Percentiles rank a stretch among this genome's conserved stretches.
Conservation (phyloP, 37 sponge, comb jelly and placozoan species). For the Spongilla lacustris region DNA sequence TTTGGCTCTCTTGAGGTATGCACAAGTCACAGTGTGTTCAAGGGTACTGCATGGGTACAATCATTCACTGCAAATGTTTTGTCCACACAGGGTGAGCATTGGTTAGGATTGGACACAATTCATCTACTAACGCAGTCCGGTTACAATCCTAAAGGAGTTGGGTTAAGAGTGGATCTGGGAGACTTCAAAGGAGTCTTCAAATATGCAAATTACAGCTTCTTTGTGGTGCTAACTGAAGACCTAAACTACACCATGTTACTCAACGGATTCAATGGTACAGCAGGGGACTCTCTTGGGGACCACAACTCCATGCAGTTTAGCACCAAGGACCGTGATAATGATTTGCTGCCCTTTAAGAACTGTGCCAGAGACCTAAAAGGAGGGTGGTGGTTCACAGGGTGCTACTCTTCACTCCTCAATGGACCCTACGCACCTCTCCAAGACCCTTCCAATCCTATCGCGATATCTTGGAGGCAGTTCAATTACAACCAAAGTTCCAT, state of each 20-base stretch:
- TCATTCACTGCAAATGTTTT: not conserved
- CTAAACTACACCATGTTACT: not conserved
- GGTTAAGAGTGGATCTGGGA: not conserved
- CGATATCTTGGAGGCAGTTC: not conserved
- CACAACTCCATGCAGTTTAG: not conserved
- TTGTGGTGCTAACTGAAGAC: not conserved
- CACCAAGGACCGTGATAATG: not conserved
- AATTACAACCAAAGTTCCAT: not conserved
- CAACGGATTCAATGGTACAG: not conserved
- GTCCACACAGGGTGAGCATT: not conserved
- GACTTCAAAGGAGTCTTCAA: not conserved
- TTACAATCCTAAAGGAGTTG: not conserved
- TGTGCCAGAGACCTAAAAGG: not conserved
- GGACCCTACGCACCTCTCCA: not conserved
- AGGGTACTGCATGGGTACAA: too few species aligned
- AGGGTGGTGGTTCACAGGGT: not conserved
- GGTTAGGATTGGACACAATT: not conserved
- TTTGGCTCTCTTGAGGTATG: not conserved
- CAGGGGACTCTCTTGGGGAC: not conserved
- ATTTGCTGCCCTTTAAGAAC: not conserved
- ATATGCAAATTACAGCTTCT: not conserved
- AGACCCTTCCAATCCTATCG: not conserved
- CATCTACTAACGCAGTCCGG: not conserved
- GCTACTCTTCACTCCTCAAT: not conserved
- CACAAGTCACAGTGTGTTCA: not conserved